Base-by-base conservation (phyloP, 1,140 invertebrate species). In the Gyrodactylus bullatarudis region DNA sequence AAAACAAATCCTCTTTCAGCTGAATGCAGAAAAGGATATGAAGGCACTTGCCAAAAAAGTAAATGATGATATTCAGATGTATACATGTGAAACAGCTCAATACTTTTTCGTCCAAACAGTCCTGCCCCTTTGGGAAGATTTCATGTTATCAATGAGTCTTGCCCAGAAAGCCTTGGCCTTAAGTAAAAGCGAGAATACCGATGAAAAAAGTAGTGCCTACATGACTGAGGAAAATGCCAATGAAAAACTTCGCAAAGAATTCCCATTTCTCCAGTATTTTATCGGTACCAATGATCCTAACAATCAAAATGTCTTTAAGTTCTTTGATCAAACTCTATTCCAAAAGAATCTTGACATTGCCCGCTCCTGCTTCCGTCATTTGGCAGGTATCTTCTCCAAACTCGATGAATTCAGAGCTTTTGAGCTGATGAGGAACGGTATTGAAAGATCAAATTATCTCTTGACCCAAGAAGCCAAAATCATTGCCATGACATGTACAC, bases 401-500 rank as follows among this genome's bases (percentile, higher is more conserved):
- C 79, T 99, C 1, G 94, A 99, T 76, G 81, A 99, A 79, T 99
- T 98, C 78, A 84, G 92, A 73, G 92, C 95, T 0, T 99, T 99
- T 82, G 95, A 99, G 76, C 77, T 85, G 74, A 80, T 98, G 0
- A 84, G 95, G 26, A 94, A 89, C 75, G 94, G 94, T 1, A 80
- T 92, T 16, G 95, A 98, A 80, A 83, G 93, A 71, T 91, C 91
- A 0, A 89, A 94, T 75, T 99, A 99, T 80, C 82, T 99, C 20
- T 81, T 98, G 0, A 91, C 98, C 0, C 96, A 96, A 80, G 95
- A 99, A 81, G 94, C 94, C 0, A 98, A 97, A 83, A 95, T 99
- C 25, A 98, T 99, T 77, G 95, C 95, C 0, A 99, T 99, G 95
- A 99, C 95, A 0, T 99, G 95, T 84, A 99, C 95, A 0, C 95